phyloP scores from a whole-genome alignment of 2,113 vertebrate genomes.

The Pampusana beccarii region DNA sequence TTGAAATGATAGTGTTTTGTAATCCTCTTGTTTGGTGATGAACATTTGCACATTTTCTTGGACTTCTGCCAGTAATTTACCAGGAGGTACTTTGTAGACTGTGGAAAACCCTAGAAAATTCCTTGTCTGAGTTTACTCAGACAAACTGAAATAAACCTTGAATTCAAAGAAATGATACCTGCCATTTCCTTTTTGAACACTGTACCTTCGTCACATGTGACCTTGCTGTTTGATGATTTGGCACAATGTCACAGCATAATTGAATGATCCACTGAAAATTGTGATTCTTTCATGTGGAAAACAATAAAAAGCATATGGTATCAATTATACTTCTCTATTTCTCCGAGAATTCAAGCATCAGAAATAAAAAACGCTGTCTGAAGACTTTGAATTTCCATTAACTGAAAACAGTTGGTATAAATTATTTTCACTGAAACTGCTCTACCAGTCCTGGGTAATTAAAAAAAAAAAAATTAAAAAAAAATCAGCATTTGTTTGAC shows the following conservation, averaged over 20 bases:
- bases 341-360: constrained; percentile 30
- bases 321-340: constrained; percentile 13
- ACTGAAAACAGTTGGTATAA: constrained; percentile 61
- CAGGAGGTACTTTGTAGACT: background rate
- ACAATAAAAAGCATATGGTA: constrained; percentile 52
- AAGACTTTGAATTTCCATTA: constrained; percentile 43
- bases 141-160: background rate
- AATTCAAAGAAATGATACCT: background rate
- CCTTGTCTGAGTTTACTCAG: constrained; percentile 17
- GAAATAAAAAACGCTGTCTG: constrained; percentile 40
- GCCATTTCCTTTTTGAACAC: background rate
- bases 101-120: constrained; percentile 19
- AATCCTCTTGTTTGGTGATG: constrained; percentile 1
- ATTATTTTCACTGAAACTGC: constrained; percentile 55
- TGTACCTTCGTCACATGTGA: constrained; percentile 5
- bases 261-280: background rate
- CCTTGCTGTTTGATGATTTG: constrained; percentile 12
- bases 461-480: constrained; percentile 41
- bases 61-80: constrained; percentile 24
- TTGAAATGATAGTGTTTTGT: background rate
- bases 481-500: constrained; percentile 15
- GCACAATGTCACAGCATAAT: background rate
- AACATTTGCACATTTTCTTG: constrained; percentile 42
- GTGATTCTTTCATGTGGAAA: constrained; percentile 55
- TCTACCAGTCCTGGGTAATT: constrained; percentile 21